Evolutionary conservation across 2,797 vertebrate species (phyloP).

Genomic region (Ibycter americanus): DNA sequence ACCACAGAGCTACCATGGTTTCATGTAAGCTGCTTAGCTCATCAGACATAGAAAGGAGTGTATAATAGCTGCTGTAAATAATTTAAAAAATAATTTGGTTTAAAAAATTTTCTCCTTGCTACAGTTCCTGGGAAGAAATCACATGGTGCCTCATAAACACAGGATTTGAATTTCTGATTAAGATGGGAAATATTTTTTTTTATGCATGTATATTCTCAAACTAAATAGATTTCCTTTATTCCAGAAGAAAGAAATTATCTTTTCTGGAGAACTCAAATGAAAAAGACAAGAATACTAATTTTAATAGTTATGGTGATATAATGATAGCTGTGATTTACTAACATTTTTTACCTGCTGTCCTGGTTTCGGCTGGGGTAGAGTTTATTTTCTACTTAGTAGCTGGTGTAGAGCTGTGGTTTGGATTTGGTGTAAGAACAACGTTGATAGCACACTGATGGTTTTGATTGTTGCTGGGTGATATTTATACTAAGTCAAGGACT

Average conservation of each 20-base stretch:
- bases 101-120: constrained; percentile 4
- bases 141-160: not conserved
- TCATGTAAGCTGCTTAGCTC: not conserved
- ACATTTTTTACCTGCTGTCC: not conserved
- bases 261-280: not conserved
- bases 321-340: not conserved
- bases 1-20: not conserved
- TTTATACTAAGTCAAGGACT: too few species aligned
- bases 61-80: constrained; percentile 37
- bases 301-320: not conserved
- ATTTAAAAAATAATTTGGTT: constrained; percentile 51
- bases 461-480: too few species aligned
- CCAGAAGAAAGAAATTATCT: not conserved
- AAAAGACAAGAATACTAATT: not conserved
- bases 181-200: not conserved
- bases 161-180: constrained; percentile 33
- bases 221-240: constrained; percentile 10
- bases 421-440: too few species aligned
- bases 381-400: too few species aligned
- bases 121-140: constrained; percentile 34
- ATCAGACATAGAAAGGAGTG: not conserved
- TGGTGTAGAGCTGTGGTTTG: too few species aligned
- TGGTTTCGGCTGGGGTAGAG: too few species aligned
- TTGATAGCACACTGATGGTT: too few species aligned
- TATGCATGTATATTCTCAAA: not conserved